Conservation (phyloP, 1,140 invertebrate species). For the Drosophila serrata region DNA sequence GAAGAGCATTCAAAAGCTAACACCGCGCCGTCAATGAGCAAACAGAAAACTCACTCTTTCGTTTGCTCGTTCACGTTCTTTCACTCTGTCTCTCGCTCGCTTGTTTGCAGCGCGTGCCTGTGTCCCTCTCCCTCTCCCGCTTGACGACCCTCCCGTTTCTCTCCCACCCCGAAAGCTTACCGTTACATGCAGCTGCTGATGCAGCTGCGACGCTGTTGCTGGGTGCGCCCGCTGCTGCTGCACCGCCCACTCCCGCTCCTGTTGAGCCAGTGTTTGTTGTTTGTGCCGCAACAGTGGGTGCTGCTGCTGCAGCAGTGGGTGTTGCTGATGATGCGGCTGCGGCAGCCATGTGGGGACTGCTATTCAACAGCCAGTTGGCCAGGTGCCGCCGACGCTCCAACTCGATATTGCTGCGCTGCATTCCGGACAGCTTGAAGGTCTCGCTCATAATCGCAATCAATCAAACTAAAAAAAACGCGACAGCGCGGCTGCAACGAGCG, state of each 20-base stretch:
- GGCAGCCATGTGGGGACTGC: constrained; percentile 84
- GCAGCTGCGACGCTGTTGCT: constrained; percentile 69
- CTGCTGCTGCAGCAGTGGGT: constrained; percentile 29
- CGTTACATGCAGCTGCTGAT: constrained; percentile 75
- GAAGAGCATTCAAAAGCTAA: constrained; percentile 17
- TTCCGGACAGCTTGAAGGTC: constrained; percentile 74
- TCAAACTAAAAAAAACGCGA: constrained; percentile 45
- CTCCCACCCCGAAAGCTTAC: constrained; percentile 58
- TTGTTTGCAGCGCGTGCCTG: constrained; percentile 65
- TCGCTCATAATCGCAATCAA: constrained; percentile 75
- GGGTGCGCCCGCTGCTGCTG: constrained; percentile 52
- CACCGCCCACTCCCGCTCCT: constrained; percentile 29
- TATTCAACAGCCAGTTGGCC: constrained; percentile 84
- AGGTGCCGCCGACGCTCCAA: constrained; percentile 85
- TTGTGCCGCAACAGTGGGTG: constrained; percentile 21
- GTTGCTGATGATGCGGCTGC: constrained; percentile 53
- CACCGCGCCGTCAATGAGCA: constrained; percentile 52
- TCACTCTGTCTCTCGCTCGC: constrained; percentile 18
- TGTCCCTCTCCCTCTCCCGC: constrained; percentile 21
- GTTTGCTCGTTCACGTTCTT: constrained; percentile 12
- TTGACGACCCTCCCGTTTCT: background rate
- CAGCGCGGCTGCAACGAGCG: constrained; percentile 53
- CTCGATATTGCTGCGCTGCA: constrained; percentile 84
- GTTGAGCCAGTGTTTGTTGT: constrained; percentile 35
- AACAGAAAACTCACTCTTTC: constrained; percentile 44